These are phyloP conservation scores for Dipodomys stephensi DNA, from an alignment of 2,113 vertebrate species.

Conservation along the genomic window DNA sequence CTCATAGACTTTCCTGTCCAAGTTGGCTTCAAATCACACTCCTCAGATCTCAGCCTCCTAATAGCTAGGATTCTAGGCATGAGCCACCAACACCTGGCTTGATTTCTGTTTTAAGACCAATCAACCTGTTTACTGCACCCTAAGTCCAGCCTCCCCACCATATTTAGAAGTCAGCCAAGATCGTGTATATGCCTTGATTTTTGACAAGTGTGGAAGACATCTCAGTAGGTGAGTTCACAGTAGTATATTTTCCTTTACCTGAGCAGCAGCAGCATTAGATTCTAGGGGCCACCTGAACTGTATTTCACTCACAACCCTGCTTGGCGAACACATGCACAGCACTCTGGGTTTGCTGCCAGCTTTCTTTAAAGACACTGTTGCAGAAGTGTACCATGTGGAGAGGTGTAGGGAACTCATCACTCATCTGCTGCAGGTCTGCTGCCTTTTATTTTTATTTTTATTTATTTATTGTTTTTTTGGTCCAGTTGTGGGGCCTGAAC, in stretches of 20 bases:
- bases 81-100: too few relatives aligned
- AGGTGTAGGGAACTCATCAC: not conserved
- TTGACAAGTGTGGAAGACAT: conserved; percentile 1
- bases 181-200: not conserved
- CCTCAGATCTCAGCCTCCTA: too few relatives aligned
- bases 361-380: not conserved
- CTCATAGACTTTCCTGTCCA: too few relatives aligned
- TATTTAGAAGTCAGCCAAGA: not conserved
- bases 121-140: not conserved
- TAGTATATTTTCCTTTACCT: not conserved
- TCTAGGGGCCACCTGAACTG: not conserved
- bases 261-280: not conserved
- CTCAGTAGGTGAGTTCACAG: not conserved
- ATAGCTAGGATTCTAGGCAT: too few relatives aligned
- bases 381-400: conserved; percentile 47
- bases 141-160: not conserved
- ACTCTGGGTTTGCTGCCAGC: not conserved
- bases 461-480: too few relatives aligned
- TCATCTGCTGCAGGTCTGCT: not conserved
- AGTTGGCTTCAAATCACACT: too few relatives aligned
- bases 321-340: not conserved
- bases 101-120: conserved; percentile 22
- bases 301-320: not conserved
- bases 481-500: too few relatives aligned
- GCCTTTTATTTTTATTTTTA: too few relatives aligned